These are phyloP conservation scores for Thinocorus orbignyianus DNA, from an alignment of 2,113 vertebrate genomes.

Conservation along the genomic window DNA sequence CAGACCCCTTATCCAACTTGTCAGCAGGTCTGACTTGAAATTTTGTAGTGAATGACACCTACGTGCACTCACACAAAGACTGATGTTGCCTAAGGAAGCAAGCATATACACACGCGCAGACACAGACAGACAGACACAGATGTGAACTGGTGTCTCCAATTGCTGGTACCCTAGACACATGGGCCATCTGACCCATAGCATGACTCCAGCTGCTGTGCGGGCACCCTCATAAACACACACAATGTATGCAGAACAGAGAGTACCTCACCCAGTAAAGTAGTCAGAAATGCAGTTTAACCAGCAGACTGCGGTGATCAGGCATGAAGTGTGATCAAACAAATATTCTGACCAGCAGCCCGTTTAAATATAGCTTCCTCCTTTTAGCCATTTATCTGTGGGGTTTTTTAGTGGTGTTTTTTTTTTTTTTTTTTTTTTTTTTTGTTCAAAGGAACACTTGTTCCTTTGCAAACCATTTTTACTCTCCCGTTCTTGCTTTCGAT, in stretches of 20 bases:
- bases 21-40: not conserved
- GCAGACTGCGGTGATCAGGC: not conserved
- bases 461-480: not conserved
- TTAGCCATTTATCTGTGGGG: not conserved
- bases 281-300: not conserved
- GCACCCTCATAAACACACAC: not conserved
- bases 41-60: not conserved
- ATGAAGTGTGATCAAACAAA: not conserved
- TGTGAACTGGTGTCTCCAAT: not conserved
- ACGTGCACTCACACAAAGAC: not conserved
- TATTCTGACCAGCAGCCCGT: not conserved
- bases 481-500: not conserved
- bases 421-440: no score
- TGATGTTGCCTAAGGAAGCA: not conserved
- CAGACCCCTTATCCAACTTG: not conserved
- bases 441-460: not conserved
- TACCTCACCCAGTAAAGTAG: not conserved
- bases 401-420: no score
- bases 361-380: not conserved
- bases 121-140: not conserved
- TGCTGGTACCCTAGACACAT: not conserved
- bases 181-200: not conserved
- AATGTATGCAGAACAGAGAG: not conserved
- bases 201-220: not conserved
- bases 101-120: not conserved